Evolutionary conservation across 2,888 invertebrate genomes (phyloP).

Genomic region (Limnephilus lunatus): DNA sequence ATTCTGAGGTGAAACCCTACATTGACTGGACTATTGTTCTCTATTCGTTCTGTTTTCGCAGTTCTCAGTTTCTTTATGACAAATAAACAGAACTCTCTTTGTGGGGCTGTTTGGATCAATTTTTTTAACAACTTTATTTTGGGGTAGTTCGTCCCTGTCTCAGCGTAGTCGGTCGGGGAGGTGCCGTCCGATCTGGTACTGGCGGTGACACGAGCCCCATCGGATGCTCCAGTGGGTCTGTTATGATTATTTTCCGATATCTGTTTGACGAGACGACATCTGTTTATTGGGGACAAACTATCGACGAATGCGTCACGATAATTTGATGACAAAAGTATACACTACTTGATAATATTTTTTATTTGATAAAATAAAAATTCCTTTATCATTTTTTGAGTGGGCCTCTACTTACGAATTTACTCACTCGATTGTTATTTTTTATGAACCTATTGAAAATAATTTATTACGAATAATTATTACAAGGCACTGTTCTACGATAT

Average conservation of each 20-base stretch:
- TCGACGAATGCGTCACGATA: background rate
- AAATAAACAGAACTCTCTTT: too few species aligned
- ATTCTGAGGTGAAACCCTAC: too few species aligned
- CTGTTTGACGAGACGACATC: slow-evolving; percentile 62
- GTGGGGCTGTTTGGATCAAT: too few species aligned
- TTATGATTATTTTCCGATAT: slow-evolving; percentile 61
- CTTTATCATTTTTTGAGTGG: background rate
- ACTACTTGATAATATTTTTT: background rate
- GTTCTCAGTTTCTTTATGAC: too few species aligned
- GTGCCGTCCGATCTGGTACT: background rate
- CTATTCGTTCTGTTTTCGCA: too few species aligned
- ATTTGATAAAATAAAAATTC: background rate
- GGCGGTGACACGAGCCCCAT: slow-evolving; percentile 10
- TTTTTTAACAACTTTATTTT: too few species aligned
- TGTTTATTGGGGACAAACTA: slow-evolving; percentile 52
- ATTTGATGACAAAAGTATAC: slow-evolving; percentile 16
- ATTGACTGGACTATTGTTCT: too few species aligned
- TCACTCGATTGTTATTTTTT: background rate
- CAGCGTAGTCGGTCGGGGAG: background rate
- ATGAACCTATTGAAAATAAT: background rate
- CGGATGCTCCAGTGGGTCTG: background rate
- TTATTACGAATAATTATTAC: too few species aligned
- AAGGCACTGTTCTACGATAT: too few species aligned
- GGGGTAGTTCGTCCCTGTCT: background rate
- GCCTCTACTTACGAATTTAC: background rate